Evolutionary conservation across 2,797 vertebrate genomes (phyloP), one percentile per base, ranked within the genome.

Genomic region (Coregonus suidteri): DNA sequence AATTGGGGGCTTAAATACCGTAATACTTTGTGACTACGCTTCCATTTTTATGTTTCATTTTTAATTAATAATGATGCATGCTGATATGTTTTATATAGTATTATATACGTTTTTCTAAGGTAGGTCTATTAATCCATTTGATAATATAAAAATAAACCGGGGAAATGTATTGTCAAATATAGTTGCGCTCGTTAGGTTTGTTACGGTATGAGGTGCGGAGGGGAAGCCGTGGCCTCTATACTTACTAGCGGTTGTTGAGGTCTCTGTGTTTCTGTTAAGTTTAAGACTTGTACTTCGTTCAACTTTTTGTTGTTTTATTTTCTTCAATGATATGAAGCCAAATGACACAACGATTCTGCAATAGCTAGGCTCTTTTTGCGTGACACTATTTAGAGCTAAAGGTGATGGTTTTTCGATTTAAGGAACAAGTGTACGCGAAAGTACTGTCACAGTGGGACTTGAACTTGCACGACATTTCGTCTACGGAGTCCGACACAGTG

Each of bases 221-320:
- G 15, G 3, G 15, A 30, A 34, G 53, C 7, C 16, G 54, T 54
- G 31, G 18, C 18, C 5, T 35, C 16, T 0, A 35, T 56, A 31
- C 30, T 73, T 56, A 41, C 59, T 68, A 68, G 35, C 75, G 53
- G 20, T 65, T 71, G 75, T 77, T 62, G 41, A 77, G 56, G 9
- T 47, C 68, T 77, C 31, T 65, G 47, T 72, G 76, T 77, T 72
- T 71, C 52, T 77, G 47, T 47, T 31, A 71, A 41, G 30, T 77
- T 68, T 73, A 25, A 30, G 16, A 62, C 77, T 54, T 66, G n/a
- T 59, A 47, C 41, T 47, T 78, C 51, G 77, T 78, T 66, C 14
- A 18, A 37, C 71, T 47, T 71, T 79, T 25, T 77, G 20, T 74
- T 62, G 54, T 71, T 51, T 81, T 71, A 20, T 72, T 77, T 77